Percentiles rank a stretch among this genome's conserved stretches.
phyloP scores from a whole-genome alignment of 2,888 invertebrate species.

The Pristionchus exspectatus region DNA sequence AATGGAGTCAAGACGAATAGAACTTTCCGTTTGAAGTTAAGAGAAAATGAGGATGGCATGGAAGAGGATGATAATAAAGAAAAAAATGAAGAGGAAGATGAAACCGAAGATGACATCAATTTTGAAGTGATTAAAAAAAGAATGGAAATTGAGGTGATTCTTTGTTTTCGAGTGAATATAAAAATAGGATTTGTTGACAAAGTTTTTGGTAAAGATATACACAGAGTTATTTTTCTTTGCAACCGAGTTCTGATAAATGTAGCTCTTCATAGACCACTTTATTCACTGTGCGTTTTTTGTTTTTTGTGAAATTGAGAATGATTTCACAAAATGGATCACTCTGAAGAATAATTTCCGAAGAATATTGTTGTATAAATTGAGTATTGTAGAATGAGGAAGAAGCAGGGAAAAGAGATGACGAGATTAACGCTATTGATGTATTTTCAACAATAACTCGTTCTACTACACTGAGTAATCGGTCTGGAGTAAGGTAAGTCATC shows the following conservation, averaged over 20 bases:
- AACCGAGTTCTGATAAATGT: too few relatives aligned
- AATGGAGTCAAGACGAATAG: constrained; percentile 68
- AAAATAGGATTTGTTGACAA: not conserved
- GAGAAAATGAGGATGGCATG: constrained; percentile 59
- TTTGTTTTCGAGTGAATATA: not conserved
- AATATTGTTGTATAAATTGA: not conserved
- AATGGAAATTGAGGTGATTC: not conserved
- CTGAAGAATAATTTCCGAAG: too few relatives aligned
- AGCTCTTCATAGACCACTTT: too few relatives aligned
- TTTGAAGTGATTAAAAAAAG: constrained; percentile 7
- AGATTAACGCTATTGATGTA: not conserved
- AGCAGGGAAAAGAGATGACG: not conserved
- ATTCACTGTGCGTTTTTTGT: too few relatives aligned
- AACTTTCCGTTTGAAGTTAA: constrained; percentile 66
- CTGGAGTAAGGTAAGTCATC: not conserved
- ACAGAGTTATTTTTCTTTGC: too few relatives aligned
- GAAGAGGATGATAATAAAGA: constrained; percentile 25
- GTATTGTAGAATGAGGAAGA: not conserved
- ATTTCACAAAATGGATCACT: too few relatives aligned
- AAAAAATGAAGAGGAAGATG: constrained; percentile 22
- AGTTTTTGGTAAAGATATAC: not conserved
- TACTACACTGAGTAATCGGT: not conserved
- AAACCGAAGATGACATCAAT: not conserved
- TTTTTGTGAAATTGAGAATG: too few relatives aligned
- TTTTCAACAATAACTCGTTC: not conserved